Base-by-base conservation (phyloP, 2,113 vertebrate species). In the Propithecus coquereli region DNA sequence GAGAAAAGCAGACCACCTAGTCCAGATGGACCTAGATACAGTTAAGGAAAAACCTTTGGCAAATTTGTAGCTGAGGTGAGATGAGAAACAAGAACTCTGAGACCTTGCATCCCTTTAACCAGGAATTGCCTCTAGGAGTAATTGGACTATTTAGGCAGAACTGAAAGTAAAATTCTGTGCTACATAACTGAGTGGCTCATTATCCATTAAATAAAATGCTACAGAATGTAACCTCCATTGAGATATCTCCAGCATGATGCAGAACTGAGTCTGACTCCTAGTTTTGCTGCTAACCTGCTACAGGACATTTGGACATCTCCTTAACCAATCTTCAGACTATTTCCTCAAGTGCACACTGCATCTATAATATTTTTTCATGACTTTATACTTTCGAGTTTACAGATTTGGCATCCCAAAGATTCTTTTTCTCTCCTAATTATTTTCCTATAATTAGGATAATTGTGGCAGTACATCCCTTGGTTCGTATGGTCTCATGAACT, bases 151-250 rank as follows among this genome's bases (percentile, higher is more conserved):
- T 66, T 82, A 91, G 43, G n/a, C 20, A 87, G 68, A 34, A 30
- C 43, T 87, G n/a, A 77, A 87, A 71, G 8, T 70, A 93, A 93
- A 93, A 93, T 61, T 85, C 4, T 93, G 32, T 90, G 74, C 50
- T 80, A 37, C 81, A 20, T 59, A 68, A 93, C 34, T 61, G 23
- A 61, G 12, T 63, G 40, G 14, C 18, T 93, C n/a, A 86, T 90
- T 86, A 68, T 4, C n/a, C 40, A 81, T 71, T n/a, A 90, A 81
- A 93, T 68, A 45, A 93, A 90, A 95, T 71, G 5, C 12, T n/a
- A 82, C 47, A 34, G 32, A 77, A 83, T 87, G 87, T 77, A 45
- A 93, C 18, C 32, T 82, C 37, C n/a, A 71, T 16, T 63, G 37
- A 87, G 32, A 17, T 76, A 9, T 70, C 73, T 77, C 87, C 50